Conservation (phyloP, 2,797 vertebrate genomes). For the Poecilia velifera region DNA sequence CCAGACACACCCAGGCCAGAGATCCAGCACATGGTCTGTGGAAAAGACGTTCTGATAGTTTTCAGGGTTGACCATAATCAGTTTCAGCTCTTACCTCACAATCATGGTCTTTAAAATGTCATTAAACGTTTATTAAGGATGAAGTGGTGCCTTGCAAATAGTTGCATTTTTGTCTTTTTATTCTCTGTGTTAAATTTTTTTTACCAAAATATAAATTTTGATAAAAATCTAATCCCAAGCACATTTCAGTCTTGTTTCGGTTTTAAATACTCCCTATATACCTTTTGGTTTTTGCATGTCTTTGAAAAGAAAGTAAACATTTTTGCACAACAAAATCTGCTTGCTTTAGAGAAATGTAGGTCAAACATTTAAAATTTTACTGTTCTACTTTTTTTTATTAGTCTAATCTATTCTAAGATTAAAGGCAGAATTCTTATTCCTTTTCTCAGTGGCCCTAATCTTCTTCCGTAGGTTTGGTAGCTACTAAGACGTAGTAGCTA, state of each 20-base stretch:
- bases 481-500: background rate
- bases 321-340: background rate
- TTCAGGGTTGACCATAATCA: no score
- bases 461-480: background rate
- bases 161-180: background rate
- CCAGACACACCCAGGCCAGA: no score
- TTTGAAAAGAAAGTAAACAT: background rate
- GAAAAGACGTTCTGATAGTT: no score
- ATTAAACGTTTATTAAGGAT: background rate
- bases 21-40: no score
- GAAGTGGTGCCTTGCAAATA: background rate
- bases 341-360: background rate
- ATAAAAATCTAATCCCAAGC: background rate
- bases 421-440: no score
- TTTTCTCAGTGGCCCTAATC: no score
- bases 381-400: no score
- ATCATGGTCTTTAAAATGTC: background rate
- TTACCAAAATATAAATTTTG: background rate
- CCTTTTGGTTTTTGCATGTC: background rate
- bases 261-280: background rate
- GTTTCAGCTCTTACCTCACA: background rate
- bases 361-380: no score
- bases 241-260: background rate
- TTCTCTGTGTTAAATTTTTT: background rate
- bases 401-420: no score